phyloP scores from a whole-genome alignment of 2,888 invertebrate species.

The Caradrina clavipalpis region DNA sequence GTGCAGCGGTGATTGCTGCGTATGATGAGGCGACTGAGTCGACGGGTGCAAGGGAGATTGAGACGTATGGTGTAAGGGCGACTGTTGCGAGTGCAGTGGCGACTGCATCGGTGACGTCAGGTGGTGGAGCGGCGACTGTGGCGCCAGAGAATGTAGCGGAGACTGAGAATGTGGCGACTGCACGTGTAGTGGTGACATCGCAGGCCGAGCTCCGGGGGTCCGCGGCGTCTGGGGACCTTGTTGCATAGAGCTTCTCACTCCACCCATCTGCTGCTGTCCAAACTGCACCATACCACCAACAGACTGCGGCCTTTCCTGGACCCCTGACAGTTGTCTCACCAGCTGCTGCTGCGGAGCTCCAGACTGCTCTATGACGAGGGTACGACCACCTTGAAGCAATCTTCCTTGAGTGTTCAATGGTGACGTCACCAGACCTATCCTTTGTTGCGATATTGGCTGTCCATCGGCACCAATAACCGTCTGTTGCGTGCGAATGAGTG shows the following conservation, averaged over 20 bases:
- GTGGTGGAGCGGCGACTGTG: slow-evolving; percentile 79
- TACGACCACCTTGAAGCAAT: slow-evolving; percentile 82
- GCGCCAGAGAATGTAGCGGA: slow-evolving; percentile 75
- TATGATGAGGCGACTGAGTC: slow-evolving; percentile 83
- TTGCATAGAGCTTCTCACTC: slow-evolving; percentile 59
- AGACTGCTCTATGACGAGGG: slow-evolving; percentile 85
- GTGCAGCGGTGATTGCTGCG: slow-evolving; percentile 83
- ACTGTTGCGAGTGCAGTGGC: slow-evolving; percentile 85
- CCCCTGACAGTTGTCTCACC: slow-evolving; percentile 80
- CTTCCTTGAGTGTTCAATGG: slow-evolving; percentile 81
- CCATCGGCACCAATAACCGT: slow-evolving; percentile 81
- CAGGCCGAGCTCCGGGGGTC: slow-evolving; percentile 78
- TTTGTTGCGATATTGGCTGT: slow-evolving; percentile 79
- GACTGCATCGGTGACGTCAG: slow-evolving; percentile 83
- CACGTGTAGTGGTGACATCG: slow-evolving; percentile 85
- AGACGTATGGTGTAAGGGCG: slow-evolving; percentile 80
- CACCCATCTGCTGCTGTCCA: slow-evolving; percentile 77
- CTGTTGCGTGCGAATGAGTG: slow-evolving; percentile 84
- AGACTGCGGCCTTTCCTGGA: slow-evolving; percentile 77
- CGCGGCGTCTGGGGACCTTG: slow-evolving; percentile 73
- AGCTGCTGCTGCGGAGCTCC: slow-evolving; percentile 82
- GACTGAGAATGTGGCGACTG: slow-evolving; percentile 85
- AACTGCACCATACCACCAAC: slow-evolving; percentile 83
- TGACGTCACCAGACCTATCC: slow-evolving; percentile 85
- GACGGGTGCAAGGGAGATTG: slow-evolving; percentile 83